Percentiles rank a stretch among this genome's conserved stretches.
Conservation (phyloP, 2,113 vertebrate genomes). For the Esox niger region DNA sequence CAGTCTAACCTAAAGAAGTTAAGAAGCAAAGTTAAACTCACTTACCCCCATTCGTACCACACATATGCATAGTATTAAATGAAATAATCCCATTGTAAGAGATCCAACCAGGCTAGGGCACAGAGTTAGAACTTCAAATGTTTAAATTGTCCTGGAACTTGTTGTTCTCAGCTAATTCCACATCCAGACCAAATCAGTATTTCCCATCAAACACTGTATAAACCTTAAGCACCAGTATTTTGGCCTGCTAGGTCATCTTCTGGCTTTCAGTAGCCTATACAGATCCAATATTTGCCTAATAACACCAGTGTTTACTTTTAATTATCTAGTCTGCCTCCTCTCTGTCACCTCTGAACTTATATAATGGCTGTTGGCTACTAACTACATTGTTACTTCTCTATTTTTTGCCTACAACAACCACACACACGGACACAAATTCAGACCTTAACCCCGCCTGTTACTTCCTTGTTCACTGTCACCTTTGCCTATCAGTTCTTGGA, state of each 20-base stretch:
- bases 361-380: constrained; percentile 29
- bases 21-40: constrained; percentile 12
- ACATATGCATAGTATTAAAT: constrained; percentile 34
- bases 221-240: constrained; percentile 3
- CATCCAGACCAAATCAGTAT: not conserved
- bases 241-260: constrained; percentile 8
- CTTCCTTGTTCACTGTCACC: constrained; percentile 59
- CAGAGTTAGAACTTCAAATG: not conserved
- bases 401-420: constrained; percentile 42
- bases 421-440: not conserved
- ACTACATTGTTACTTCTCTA: constrained; percentile 56
- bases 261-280: not conserved
- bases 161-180: too few relatives aligned
- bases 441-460: constrained; percentile 61
- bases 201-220: not conserved
- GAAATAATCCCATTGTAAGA: constrained; percentile 18
- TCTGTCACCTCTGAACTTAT: constrained; percentile 36
- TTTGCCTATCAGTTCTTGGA: too few relatives aligned
- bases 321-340: constrained; percentile 48
- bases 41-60: constrained; percentile 57
- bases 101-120: constrained; percentile 17
- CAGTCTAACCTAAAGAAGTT: too few relatives aligned
- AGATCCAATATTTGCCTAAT: constrained; percentile 23
- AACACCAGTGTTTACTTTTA: constrained; percentile 54
- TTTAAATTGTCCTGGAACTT: not conserved